phyloP scores from a whole-genome alignment of 2,888 invertebrate species.

The Mythimna albipuncta region DNA sequence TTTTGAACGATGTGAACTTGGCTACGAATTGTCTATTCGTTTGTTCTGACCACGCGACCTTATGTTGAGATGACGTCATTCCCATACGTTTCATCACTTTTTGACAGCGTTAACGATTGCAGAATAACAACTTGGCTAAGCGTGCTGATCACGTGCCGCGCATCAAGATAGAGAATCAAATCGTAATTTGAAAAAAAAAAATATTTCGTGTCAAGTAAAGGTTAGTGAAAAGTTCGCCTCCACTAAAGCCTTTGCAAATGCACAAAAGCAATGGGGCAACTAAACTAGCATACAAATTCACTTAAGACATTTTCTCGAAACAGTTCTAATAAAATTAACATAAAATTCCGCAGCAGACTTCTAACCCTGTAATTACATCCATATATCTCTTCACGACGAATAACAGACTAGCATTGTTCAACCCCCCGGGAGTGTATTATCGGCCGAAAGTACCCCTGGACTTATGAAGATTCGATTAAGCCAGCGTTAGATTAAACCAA shows the following conservation, averaged over 20 bases:
- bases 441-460: conserved; percentile 69
- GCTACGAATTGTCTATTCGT: too few relatives aligned
- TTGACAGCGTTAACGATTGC: too few relatives aligned
- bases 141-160: background rate
- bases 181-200: background rate
- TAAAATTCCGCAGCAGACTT: conserved; percentile 66
- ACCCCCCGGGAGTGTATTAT: conserved; percentile 69
- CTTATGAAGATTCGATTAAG: conserved; percentile 88
- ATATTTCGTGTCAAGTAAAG: conserved; percentile 28
- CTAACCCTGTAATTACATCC: conserved; percentile 77
- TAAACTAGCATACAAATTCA: conserved; percentile 58
- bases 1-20: too few relatives aligned
- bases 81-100: too few relatives aligned
- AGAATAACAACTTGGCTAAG: too few relatives aligned
- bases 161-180: background rate
- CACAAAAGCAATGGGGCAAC: conserved; percentile 51
- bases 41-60: too few relatives aligned
- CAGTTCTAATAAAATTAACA: conserved; percentile 66
- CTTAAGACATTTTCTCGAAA: conserved; percentile 60
- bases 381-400: conserved; percentile 82
- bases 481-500: conserved; percentile 80
- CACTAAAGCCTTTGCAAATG: conserved; percentile 41
- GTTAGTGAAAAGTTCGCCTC: conserved; percentile 31
- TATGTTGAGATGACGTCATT: too few relatives aligned
- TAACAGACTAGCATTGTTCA: conserved; percentile 78